These are phyloP conservation scores for Halictus ligatus DNA, from an alignment of 2,888 invertebrate genomes.

Conservation along the genomic window DNA sequence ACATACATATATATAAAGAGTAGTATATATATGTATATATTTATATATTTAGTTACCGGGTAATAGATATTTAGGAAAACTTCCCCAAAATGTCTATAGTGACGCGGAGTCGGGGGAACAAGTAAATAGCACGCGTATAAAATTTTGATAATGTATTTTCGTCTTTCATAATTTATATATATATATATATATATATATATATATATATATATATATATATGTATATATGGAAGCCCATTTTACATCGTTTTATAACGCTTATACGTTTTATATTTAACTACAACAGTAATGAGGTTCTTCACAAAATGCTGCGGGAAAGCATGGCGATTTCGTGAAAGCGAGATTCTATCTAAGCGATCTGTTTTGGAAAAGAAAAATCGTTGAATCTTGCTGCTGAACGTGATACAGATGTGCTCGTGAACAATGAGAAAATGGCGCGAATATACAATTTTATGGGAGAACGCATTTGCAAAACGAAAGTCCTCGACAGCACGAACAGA, in stretches of 20 bases:
- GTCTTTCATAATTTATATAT: constrained; percentile 75
- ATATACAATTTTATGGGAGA: constrained; percentile 3
- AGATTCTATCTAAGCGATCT: constrained; percentile 40
- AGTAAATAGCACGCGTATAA: constrained; percentile 55
- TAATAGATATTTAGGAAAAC: too few species aligned
- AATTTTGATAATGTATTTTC: constrained; percentile 77
- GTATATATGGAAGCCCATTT: constrained; percentile 69
- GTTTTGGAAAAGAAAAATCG: constrained; percentile 7
- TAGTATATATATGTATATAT: too few species aligned
- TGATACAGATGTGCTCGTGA: neutral
- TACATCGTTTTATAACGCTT: constrained; percentile 76
- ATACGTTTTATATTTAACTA: constrained; percentile 71
- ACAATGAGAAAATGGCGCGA: neutral
- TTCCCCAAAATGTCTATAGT: too few species aligned
- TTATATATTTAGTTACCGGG: too few species aligned
- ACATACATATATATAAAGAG: too few species aligned
- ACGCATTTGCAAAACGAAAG: constrained; percentile 2
- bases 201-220: constrained; percentile 42
- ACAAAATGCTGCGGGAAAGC: constrained; percentile 53
- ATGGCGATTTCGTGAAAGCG: constrained; percentile 42
- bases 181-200: constrained; percentile 43
- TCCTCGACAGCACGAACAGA: neutral
- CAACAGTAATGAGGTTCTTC: constrained; percentile 70
- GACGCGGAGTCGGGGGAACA: neutral
- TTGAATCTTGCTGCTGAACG: neutral